These are phyloP conservation scores for Parelbella ahira DNA, from an alignment of 2,888 invertebrate species.

Conservation along the genomic window DNA sequence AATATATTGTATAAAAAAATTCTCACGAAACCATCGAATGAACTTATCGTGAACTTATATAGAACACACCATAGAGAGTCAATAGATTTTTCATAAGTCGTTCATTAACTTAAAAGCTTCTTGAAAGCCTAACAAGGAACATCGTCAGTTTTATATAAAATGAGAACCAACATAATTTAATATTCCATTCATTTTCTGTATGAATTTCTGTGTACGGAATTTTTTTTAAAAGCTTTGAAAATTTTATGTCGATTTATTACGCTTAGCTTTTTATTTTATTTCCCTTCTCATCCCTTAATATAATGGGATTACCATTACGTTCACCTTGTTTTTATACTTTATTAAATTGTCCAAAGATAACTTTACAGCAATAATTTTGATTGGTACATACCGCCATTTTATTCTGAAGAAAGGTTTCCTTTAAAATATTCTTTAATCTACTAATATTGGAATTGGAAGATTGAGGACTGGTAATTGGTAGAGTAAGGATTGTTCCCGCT, in stretches of 20 bases:
- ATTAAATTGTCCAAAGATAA: constrained; percentile 4
- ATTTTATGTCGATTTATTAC: constrained; percentile 28
- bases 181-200: constrained; percentile 76
- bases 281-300: constrained; percentile 22
- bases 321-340: constrained; percentile 18
- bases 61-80: constrained; percentile 54
- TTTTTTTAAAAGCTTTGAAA: constrained; percentile 55
- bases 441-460: no score
- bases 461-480: no score
- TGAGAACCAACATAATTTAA: constrained; percentile 75
- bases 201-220: constrained; percentile 66
- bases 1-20: no score
- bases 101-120: constrained; percentile 79
- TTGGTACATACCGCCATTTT: no score
- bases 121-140: constrained; percentile 75
- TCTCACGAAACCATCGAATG: neutral
- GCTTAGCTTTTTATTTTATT: constrained; percentile 26
- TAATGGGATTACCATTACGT: constrained; percentile 12
- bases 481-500: no score
- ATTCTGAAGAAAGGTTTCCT: no score
- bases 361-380: neutral
- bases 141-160: constrained; percentile 74
- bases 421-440: no score
- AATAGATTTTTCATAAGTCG: constrained; percentile 71
- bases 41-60: constrained; percentile 34